Evolutionary conservation across 2,888 invertebrate genomes (phyloP).

Genomic region (Ctenicera cuprea): DNA sequence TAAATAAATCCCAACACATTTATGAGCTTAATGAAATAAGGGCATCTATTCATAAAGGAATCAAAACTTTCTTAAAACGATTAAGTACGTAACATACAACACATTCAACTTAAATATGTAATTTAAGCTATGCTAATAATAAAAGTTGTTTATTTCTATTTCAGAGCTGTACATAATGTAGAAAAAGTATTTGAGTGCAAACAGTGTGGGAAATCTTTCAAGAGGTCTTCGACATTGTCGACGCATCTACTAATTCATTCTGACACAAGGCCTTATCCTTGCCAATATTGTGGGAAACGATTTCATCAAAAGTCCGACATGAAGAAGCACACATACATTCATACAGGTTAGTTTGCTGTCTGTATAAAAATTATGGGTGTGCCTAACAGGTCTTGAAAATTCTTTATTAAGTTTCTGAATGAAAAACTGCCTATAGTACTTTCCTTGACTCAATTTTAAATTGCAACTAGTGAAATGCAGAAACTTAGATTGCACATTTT

Average conservation of each 20-base stretch:
- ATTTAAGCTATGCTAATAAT: background rate
- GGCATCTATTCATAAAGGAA: no score
- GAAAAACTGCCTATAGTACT: no score
- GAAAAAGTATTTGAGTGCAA: constrained; percentile 97
- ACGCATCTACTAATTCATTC: constrained; percentile 98
- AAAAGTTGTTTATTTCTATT: constrained; percentile 58
- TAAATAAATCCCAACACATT: no score
- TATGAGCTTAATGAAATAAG: no score
- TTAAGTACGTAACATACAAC: no score
- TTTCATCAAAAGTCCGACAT: constrained; percentile 99
- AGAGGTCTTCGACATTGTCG: constrained; percentile 95
- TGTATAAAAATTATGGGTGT: no score
- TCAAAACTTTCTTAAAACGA: background rate
- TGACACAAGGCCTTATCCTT: constrained; percentile 97
- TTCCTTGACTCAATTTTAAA: no score
- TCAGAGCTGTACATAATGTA: constrained; percentile 92
- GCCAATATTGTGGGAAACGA: constrained; percentile 98
- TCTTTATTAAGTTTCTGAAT: no score
- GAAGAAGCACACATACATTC: constrained; percentile 99
- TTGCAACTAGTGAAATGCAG: no score
- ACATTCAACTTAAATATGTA: background rate
- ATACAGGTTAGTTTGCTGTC: constrained; percentile 82
- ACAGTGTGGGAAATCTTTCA: constrained; percentile 98
- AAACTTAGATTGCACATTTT: no score
- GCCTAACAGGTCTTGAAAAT: no score